Conservation (phyloP, 2,113 vertebrate genomes). For the Bos taurus region ARS-UCD2.0 NC_037334.1:74335501-74336000, state of each 20-base stretch:
- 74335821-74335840: background rate
- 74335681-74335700: background rate
- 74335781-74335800: background rate
- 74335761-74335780: background rate
- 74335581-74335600: background rate
- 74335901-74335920: background rate
- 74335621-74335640: background rate
- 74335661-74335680: background rate
- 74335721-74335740: background rate
- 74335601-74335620: background rate
- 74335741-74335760: background rate
- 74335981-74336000: background rate
- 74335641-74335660: background rate
- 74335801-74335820: background rate
- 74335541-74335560: background rate
- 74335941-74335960: background rate
- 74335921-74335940: background rate
- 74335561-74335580: background rate
- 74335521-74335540: background rate
- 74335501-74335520: background rate
- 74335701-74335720: background rate
- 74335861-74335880: rapidly evolving
- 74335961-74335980: background rate
- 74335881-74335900: background rate
- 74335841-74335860: background rate